phyloP scores from a whole-genome alignment of 2,888 invertebrate genomes.

The Metalampra italica region DNA sequence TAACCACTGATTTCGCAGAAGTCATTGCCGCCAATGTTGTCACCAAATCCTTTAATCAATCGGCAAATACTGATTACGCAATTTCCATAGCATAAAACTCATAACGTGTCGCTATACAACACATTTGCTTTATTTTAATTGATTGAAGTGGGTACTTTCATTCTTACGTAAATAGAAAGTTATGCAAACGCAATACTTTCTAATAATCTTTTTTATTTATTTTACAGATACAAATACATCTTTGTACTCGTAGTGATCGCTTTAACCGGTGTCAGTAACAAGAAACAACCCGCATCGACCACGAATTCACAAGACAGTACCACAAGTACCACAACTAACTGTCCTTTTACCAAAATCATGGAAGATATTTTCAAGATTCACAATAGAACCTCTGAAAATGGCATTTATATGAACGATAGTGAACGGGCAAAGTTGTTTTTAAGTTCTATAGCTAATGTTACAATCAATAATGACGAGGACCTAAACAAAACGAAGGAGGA shows the following conservation, averaged over 20 bases:
- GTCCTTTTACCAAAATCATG: constrained; percentile 62
- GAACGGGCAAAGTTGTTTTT: constrained; percentile 77
- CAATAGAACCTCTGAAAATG: constrained; percentile 39
- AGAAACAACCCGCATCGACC: constrained; percentile 11
- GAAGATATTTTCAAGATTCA: constrained; percentile 66
- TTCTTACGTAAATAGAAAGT: too few relatives aligned
- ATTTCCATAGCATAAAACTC: too few relatives aligned
- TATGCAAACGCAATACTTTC: background rate
- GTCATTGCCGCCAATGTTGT: too few relatives aligned
- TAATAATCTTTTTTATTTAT: background rate
- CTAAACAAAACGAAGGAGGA: constrained; percentile 47
- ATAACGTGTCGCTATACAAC: too few relatives aligned
- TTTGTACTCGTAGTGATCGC: constrained; percentile 32
- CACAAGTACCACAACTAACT: constrained; percentile 43
- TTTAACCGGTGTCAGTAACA: constrained; percentile 23
- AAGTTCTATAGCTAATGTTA: constrained; percentile 76
- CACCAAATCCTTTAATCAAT: too few relatives aligned
- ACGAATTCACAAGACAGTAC: too few relatives aligned
- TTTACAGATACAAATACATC: constrained; percentile 50
- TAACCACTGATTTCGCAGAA: too few relatives aligned
- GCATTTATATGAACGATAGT: constrained; percentile 39
- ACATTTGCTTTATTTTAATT: too few relatives aligned
- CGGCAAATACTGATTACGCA: too few relatives aligned
- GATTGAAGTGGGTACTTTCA: too few relatives aligned
- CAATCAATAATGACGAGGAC: constrained; percentile 31